phyloP scores from a whole-genome alignment of 2,113 vertebrate genomes.

The Sardina pilchardus region DNA sequence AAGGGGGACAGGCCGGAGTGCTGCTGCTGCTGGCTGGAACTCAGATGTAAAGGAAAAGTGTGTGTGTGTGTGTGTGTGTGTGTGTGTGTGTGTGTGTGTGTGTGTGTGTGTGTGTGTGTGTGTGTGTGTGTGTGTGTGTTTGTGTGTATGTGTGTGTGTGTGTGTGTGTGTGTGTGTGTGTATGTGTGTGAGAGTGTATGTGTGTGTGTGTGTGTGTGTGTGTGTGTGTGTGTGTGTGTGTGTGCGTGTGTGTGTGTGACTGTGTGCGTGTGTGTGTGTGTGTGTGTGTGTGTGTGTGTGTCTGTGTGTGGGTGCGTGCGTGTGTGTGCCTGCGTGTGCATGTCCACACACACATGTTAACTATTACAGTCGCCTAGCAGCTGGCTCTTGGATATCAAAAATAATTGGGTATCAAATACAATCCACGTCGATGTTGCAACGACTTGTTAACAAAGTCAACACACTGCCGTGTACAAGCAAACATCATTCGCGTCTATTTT shows the following conservation, averaged over 20 bases:
- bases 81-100: not conserved
- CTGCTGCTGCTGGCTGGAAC: not conserved
- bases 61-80: not conserved
- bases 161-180: too few species aligned
- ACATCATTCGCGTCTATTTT: too few species aligned
- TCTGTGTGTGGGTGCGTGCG: not conserved
- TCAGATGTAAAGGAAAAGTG: not conserved
- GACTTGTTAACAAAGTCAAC: too few species aligned
- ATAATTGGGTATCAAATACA: too few species aligned
- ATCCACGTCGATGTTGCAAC: too few species aligned
- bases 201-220: not conserved
- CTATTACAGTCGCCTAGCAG: not conserved
- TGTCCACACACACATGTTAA: conserved; percentile 13
- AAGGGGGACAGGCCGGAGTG: not conserved
- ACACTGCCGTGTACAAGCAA: too few species aligned
- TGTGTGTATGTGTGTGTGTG: too few species aligned
- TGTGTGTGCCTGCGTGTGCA: not conserved
- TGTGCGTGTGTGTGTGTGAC: not conserved
- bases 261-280: not conserved
- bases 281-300: not conserved
- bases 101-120: not conserved
- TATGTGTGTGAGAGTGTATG: too few species aligned
- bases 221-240: not conserved
- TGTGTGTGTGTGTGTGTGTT: not conserved
- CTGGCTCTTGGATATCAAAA: too few species aligned